Percentiles rank a stretch among this genome's conserved stretches.
Evolutionary conservation across 2,113 vertebrate species (phyloP).

Genomic region (Thunnus maccoyii): DNA sequence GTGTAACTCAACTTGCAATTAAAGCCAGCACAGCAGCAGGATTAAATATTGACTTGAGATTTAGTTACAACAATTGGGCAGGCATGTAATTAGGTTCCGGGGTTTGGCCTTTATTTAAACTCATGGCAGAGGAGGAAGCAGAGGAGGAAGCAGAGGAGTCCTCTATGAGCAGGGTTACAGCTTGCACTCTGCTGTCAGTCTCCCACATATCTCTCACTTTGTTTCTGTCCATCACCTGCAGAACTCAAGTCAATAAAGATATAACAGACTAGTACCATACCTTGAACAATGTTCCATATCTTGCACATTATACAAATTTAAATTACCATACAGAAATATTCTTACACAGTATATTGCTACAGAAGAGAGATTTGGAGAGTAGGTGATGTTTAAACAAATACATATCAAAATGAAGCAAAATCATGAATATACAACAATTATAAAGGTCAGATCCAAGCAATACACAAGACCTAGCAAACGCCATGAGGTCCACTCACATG

Average conservation of each 20-base stretch:
- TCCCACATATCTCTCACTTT: not conserved
- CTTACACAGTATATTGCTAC: constrained; percentile 73
- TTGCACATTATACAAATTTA: constrained; percentile 36
- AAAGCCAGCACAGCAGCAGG: not conserved
- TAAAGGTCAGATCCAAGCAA: constrained; percentile 9
- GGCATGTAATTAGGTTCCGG: constrained; percentile 9
- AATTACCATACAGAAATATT: constrained; percentile 53
- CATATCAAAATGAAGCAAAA: constrained; percentile 6
- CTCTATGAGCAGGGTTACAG: constrained; percentile 1
- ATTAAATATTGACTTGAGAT: constrained; percentile 30
- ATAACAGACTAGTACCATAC: constrained; percentile 17
- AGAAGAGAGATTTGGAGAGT: constrained; percentile 35
- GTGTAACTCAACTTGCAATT: constrained; percentile 10
- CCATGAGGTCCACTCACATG: not conserved
- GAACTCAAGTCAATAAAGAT: not conserved
- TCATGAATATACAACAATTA: not conserved
- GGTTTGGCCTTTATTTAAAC: constrained; percentile 11
- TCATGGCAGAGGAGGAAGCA: constrained; percentile 34
- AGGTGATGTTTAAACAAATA: constrained; percentile 26
- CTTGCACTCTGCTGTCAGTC: not conserved
- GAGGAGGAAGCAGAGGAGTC: constrained; percentile 23
- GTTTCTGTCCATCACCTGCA: constrained; percentile 5
- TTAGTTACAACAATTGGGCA: not conserved
- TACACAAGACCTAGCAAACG: constrained; percentile 18
- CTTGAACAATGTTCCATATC: constrained; percentile 2